A percentile compares a stretch with the other conserved stretches of the same genome.
Conservation (phyloP, 1,140 invertebrate species). For the Listronotus bonariensis region DNA sequence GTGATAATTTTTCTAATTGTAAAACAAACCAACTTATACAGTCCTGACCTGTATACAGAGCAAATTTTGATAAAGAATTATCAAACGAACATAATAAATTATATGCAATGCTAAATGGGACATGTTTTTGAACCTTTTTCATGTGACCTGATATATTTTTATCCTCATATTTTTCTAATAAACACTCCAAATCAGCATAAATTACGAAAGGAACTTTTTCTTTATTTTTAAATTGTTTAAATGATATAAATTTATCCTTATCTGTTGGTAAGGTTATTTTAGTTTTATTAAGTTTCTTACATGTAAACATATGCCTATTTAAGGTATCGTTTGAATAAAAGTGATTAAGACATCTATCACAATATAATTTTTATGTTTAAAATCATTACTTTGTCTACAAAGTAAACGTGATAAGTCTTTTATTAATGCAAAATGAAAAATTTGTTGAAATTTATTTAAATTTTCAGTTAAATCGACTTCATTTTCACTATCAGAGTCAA, state of each 20-base stretch:
- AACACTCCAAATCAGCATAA: slow-evolving; percentile 52
- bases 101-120: slow-evolving; percentile 40
- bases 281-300: slow-evolving; percentile 24
- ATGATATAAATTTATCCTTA: slow-evolving; percentile 14
- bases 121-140: slow-evolving; percentile 46
- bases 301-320: slow-evolving; percentile 32
- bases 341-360: slow-evolving; percentile 42
- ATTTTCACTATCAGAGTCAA: slow-evolving; percentile 10
- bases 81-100: slow-evolving; percentile 15
- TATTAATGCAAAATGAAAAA: slow-evolving; percentile 36
- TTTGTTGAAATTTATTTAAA: slow-evolving; percentile 6
- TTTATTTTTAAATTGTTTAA: slow-evolving; percentile 26
- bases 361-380: slow-evolving; percentile 33
- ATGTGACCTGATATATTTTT: neutral
- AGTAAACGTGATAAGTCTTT: slow-evolving; percentile 38
- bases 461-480: too few relatives aligned
- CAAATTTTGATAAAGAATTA: slow-evolving; percentile 47
- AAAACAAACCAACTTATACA: slow-evolving; percentile 35
- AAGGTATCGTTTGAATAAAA: slow-evolving; percentile 31
- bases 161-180: slow-evolving; percentile 31
- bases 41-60: slow-evolving; percentile 38
- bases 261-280: slow-evolving; percentile 40
- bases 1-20: slow-evolving; percentile 27
- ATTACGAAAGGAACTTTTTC: slow-evolving; percentile 47
- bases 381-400: slow-evolving; percentile 20